Evolutionary conservation across 2,113 vertebrate genomes (phyloP).

Genomic region (Eclectus roratus): DNA sequence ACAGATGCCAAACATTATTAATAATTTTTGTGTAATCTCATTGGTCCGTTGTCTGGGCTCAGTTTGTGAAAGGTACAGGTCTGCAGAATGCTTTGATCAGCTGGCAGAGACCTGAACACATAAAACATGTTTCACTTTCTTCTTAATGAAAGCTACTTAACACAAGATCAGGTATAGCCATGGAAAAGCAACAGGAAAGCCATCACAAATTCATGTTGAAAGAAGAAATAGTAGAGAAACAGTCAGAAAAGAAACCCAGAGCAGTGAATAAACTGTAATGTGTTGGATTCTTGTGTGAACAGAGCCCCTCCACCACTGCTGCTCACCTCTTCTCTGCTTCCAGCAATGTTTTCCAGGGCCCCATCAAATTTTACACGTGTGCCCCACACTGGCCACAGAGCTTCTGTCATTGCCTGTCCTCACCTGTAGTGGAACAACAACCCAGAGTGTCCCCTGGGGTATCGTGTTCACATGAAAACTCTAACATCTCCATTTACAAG

Average conservation of each 20-base stretch:
- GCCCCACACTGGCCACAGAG: fast-evolving
- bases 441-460: background rate
- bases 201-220: background rate
- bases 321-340: background rate
- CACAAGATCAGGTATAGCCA: background rate
- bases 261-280: background rate
- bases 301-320: background rate
- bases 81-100: background rate
- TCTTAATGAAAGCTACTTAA: background rate
- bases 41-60: background rate
- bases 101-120: background rate
- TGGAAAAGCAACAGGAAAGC: background rate
- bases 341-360: background rate
- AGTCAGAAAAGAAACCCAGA: background rate
- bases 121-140: background rate
- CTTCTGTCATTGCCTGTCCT: background rate
- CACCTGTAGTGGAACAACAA: background rate
- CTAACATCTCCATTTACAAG: background rate
- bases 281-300: background rate
- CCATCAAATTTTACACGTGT: fast-evolving
- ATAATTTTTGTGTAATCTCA: background rate
- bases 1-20: background rate
- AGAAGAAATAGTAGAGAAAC: background rate
- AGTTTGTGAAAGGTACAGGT: fast-evolving
- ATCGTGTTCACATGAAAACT: background rate